phyloP scores from a whole-genome alignment of 2,113 vertebrate species.

The Hyperopisus bebe region DNA sequence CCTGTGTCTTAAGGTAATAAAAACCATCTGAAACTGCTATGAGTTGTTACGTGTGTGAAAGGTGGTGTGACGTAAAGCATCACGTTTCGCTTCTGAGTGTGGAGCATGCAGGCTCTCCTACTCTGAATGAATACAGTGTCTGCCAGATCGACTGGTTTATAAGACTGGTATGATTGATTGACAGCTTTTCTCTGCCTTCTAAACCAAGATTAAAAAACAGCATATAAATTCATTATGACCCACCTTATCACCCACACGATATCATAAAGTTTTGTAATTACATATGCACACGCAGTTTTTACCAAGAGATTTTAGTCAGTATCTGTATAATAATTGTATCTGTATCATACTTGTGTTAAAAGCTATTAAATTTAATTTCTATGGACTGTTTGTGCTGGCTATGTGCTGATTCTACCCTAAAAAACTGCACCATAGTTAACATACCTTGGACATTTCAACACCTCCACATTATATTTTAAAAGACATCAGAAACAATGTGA shows the following conservation, averaged over 20 bases:
- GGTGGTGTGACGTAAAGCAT: not conserved
- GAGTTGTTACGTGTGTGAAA: not conserved
- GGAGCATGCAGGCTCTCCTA: not conserved
- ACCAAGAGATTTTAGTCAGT: not conserved
- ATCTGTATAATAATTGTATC: not conserved
- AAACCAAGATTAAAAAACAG: not conserved
- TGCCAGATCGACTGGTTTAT: not conserved
- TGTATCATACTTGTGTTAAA: not conserved
- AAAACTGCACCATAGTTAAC: not conserved
- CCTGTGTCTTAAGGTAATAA: not conserved
- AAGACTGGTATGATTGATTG: not conserved
- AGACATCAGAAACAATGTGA: not conserved
- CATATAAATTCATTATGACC: not conserved
- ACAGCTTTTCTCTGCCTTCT: not conserved
- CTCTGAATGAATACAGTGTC: not conserved
- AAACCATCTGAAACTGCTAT: not conserved
- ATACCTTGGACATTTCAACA: not conserved
- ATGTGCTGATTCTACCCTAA: not conserved
- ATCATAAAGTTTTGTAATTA: not conserved
- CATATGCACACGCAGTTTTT: not conserved
- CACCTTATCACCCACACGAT: not conserved
- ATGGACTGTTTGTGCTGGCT: not conserved
- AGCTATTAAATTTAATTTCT: not conserved
- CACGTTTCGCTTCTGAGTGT: not conserved
- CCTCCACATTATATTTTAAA: not conserved